These are phyloP conservation scores for Macroteleia sp. DNA, from an alignment of 2,888 invertebrate species.

Conservation along the genomic window DNA sequence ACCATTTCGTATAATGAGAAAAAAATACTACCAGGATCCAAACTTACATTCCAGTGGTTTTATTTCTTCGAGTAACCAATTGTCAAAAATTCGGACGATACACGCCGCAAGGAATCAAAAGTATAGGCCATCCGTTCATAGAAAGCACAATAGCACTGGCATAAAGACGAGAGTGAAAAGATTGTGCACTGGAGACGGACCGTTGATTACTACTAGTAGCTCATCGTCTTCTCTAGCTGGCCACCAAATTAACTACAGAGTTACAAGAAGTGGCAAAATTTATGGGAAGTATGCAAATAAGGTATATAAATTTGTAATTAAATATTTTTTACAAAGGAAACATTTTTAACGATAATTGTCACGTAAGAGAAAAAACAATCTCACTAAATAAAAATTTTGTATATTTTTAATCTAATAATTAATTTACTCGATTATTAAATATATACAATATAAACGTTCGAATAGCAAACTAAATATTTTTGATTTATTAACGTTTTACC, in stretches of 20 bases:
- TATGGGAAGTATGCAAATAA: slow-evolving; percentile 80
- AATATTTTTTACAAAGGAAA: too few relatives aligned
- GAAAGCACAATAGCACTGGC: slow-evolving; percentile 70
- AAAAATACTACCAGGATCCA: too few relatives aligned
- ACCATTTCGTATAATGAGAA: slow-evolving; percentile 70
- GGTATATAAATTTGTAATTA: slow-evolving; percentile 18
- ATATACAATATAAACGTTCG: too few relatives aligned
- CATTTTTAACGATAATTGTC: too few relatives aligned
- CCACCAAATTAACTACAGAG: slow-evolving; percentile 75
- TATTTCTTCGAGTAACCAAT: background rate
- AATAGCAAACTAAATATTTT: too few relatives aligned
- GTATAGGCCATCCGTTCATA: slow-evolving; percentile 60
- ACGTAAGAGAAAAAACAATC: too few relatives aligned
- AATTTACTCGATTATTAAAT: too few relatives aligned
- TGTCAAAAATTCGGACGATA: slow-evolving; percentile 18
- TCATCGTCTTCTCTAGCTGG: slow-evolving; percentile 64
- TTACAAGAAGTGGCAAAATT: slow-evolving; percentile 80
- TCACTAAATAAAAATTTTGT: too few relatives aligned
- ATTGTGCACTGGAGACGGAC: slow-evolving; percentile 77
- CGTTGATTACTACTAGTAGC: slow-evolving; percentile 65
- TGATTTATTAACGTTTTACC: too few relatives aligned
- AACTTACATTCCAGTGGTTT: too few relatives aligned
- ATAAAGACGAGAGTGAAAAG: slow-evolving; percentile 75
- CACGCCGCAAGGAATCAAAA: slow-evolving; percentile 30
- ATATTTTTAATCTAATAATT: too few relatives aligned